Base-by-base conservation (phyloP, 2,797 vertebrate species). In the Danio aesculapii region DNA sequence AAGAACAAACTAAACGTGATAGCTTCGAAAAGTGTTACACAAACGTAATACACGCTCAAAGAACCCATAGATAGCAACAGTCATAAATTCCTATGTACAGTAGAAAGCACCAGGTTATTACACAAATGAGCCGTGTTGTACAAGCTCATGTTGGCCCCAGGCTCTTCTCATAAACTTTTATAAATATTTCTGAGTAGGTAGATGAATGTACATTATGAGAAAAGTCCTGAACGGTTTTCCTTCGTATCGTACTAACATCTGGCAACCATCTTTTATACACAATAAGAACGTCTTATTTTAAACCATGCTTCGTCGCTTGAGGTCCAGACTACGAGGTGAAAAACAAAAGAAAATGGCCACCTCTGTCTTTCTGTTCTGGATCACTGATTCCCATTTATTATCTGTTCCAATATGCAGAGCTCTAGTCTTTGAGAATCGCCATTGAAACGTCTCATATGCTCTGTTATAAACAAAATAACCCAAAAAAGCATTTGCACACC, bases 271-370 rank as follows among this genome's bases (percentile, higher is more conserved):
- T 82, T 72, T 30, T 53, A 11, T 83, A 81, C 43, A 78, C 84
- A 87, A 88, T 87, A 88, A 84, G 67, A 83, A 87, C 82, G 83
- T 79, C 83, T 88, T 84, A 86, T 83, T 88, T 86, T 82, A 86
- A 85, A 88, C 89, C 91, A 92, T 93, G 91, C 91, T 92, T 90
- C 57, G 70, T 86, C 86, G 75, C 70, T 77, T 55, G 43, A 67
- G 21, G 61, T 83, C 75, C 71, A 75, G 84, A 77, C 85, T 66
- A 11, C 61, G 52, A 84, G 62, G 67, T 5, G 13, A 39, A 21
- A 49, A 46, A 55, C 55, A 57, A 17, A n/a, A 67, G 30, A 70
- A 41, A 67, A 76, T 7, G 0, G 70, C 75, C 55, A 75, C 62
- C 66, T 21, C 58, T 66, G 62, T 4, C 52, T 70, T 49, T 30